A percentile compares a stretch with the other conserved stretches of the same genome.
phyloP scores from a whole-genome alignment of 1,140 invertebrate species.

The Hycleus cichorii region DNA sequence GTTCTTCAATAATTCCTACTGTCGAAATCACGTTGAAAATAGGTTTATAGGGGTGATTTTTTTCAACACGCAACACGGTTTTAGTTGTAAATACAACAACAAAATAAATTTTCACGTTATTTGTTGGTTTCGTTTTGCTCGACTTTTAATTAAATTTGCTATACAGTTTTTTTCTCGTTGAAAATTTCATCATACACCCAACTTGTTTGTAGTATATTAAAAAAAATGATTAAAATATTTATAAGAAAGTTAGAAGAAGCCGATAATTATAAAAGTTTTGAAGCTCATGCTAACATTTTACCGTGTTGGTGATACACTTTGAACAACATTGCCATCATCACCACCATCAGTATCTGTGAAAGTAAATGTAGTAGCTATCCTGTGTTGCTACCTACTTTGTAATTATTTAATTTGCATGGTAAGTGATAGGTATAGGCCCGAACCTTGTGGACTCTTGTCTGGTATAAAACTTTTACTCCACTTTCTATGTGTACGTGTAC shows the following conservation, averaged over 20 bases:
- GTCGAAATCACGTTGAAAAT: not conserved
- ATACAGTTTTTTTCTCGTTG: not conserved
- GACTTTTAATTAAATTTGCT: too few species aligned
- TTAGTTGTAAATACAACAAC: too few species aligned
- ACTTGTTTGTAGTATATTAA: slow-evolving; percentile 2
- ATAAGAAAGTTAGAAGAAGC: slow-evolving; percentile 24
- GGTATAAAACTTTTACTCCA: slow-evolving; percentile 23
- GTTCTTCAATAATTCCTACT: slow-evolving; percentile 5
- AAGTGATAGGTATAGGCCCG: slow-evolving; percentile 35
- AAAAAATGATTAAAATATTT: slow-evolving; percentile 36
- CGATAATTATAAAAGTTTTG: slow-evolving; percentile 38
- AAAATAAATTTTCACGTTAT: too few species aligned
- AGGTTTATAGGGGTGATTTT: too few species aligned
- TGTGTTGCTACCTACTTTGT: slow-evolving; percentile 30
- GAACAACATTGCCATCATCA: slow-evolving; percentile 20
- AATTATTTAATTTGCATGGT: slow-evolving; percentile 41
- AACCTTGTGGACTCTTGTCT: slow-evolving; percentile 4
- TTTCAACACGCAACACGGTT: too few species aligned
- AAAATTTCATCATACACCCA: not conserved
- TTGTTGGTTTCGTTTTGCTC: too few species aligned
- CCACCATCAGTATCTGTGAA: too few species aligned
- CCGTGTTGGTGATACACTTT: slow-evolving; percentile 25
- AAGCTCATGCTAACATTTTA: slow-evolving; percentile 25
- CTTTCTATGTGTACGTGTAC: not conserved
- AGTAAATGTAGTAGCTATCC: too few species aligned